Evolutionary conservation across 2,888 invertebrate species (phyloP), one percentile per base, ranked within the genome.

Genomic region (Elgonia sp.): DNA sequence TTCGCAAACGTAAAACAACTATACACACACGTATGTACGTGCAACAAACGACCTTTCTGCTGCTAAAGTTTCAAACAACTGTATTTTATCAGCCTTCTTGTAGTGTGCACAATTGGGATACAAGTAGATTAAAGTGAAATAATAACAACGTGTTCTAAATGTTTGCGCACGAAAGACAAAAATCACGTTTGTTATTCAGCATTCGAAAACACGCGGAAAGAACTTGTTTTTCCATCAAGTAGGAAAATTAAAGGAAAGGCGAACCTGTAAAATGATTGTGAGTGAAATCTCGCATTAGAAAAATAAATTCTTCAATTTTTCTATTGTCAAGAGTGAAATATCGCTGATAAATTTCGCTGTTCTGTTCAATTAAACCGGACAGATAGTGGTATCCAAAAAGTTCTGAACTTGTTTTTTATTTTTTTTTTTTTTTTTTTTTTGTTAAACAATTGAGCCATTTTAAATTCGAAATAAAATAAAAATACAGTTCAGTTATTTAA

Each of bases 1-100:
- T 75, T 82, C 81, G 57, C 85, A 81, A 81, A 86, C 76, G 55
- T 79, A 60, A 86, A 86, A 86, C 81, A 82, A 77, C 86, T 55
- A 76, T 50, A 73, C 79, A 73, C 39, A 50, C 60, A 76, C 81
- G 69, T 63, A 70, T 53, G 46, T 83, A 77, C 72, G 62, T 83
- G 83, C 87, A 83, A 83, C 87, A 87, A 87, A 87, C 87, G 87
- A 79, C 73, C 73, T 83, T 73, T 83, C 82, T 50, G 73, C 60
- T 72, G 75, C 67, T 72, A 72, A 83, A 87, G 67, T 87, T 77
- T 79, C 67, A 76, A 81, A 86, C 73, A 87, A 87, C 87, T 87
- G 72, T 60, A 83, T 79, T 83, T 87, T 87, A 87, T 87, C 83
- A 79, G 87, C 57, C 53, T 82, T 79, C 83, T 83, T 87, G 83